phyloP scores from a whole-genome alignment of 2,113 vertebrate genomes.

The Phylloscopus trochilus region DNA sequence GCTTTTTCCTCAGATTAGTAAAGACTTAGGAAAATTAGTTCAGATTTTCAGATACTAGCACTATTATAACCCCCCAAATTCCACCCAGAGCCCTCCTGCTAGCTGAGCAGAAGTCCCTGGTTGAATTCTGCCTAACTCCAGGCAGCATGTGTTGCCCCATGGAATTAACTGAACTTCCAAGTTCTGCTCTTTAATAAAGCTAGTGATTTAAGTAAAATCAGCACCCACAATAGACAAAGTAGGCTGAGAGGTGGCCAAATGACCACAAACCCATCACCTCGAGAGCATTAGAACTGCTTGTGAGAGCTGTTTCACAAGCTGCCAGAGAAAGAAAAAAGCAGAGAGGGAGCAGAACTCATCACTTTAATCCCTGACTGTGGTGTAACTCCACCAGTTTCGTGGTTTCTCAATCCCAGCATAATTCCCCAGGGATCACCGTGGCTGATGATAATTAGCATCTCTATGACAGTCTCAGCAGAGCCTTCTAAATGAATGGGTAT shows the following conservation, averaged over 20 bases:
- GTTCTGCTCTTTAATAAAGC: not conserved
- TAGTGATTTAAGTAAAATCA: not conserved
- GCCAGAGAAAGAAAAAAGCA: not conserved
- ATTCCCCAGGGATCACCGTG: not conserved
- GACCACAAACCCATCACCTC: not conserved
- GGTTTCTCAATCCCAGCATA: not conserved
- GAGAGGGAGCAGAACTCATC: not conserved
- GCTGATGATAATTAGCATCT: conserved; percentile 26
- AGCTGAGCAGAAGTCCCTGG: not conserved
- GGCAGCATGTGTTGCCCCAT: not conserved
- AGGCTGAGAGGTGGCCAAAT: not conserved
- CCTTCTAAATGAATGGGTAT: not conserved
- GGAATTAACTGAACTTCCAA: not conserved
- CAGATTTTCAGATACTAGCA: not conserved
- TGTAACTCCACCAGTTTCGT: not conserved
- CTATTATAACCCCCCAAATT: not conserved
- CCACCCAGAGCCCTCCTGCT: not conserved
- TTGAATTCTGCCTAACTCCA: not conserved
- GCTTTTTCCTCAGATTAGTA: not conserved
- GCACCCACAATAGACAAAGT: not conserved
- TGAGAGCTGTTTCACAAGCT: not conserved
- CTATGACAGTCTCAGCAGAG: conserved; percentile 9
- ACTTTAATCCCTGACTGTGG: not conserved
- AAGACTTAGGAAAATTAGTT: not conserved
- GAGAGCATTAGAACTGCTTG: not conserved